A percentile compares a stretch with the other conserved stretches of the same genome.
Conservation (phyloP, 1,140 invertebrate species). For the Sminthurinus signatus region DNA sequence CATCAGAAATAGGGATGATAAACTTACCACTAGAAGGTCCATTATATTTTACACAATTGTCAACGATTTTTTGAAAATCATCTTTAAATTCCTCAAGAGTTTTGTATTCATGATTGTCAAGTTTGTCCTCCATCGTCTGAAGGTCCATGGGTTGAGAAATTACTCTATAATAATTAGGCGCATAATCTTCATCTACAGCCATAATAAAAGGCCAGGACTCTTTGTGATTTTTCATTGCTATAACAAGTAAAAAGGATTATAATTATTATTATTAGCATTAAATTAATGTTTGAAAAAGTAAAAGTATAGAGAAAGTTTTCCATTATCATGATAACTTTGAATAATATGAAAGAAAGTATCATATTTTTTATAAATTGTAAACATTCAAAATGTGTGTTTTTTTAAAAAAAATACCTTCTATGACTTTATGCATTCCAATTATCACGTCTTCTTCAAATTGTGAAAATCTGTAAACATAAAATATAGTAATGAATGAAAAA, state of each 20-base stretch:
- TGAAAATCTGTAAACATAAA: slow-evolving; percentile 57
- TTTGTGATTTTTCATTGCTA: slow-evolving; percentile 72
- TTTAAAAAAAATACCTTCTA: no score
- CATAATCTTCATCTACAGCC: slow-evolving; percentile 83
- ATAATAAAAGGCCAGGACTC: slow-evolving; percentile 89
- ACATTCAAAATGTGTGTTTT: no score
- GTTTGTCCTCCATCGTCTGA: slow-evolving; percentile 75
- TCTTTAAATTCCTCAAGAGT: slow-evolving; percentile 71
- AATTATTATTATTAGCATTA: no score
- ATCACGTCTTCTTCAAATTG: slow-evolving; percentile 73
- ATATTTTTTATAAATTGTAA: no score
- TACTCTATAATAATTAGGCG: slow-evolving; percentile 69
- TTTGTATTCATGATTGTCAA: slow-evolving; percentile 71
- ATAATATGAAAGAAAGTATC: no score
- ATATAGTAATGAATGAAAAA: neutral
- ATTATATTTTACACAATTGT: slow-evolving; percentile 86
- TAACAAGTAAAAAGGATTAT: no score
- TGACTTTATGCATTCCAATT: slow-evolving; percentile 80
- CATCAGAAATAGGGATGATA: neutral
- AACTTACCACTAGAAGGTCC: slow-evolving; percentile 77
- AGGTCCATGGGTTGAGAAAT: slow-evolving; percentile 71
- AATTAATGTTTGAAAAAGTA: no score
- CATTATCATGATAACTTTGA: no score
- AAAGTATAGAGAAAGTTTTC: no score
- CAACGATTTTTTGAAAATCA: slow-evolving; percentile 83